These are phyloP conservation scores for Nephila pilipes DNA, from an alignment of 1,140 invertebrate species.

Conservation along the genomic window DNA sequence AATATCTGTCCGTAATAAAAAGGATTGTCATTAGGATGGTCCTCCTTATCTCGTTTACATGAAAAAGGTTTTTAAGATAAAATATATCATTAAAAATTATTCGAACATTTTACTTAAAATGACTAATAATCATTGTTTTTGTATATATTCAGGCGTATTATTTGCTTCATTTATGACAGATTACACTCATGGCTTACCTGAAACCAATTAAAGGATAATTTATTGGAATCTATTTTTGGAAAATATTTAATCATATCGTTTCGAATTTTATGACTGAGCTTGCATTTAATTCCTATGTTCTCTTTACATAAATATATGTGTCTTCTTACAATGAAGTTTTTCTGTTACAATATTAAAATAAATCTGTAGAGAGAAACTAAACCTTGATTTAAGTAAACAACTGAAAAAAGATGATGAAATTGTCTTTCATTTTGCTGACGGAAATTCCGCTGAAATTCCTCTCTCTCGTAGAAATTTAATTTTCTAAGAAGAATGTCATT, in stretches of 20 bases:
- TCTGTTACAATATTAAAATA: background rate
- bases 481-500: slow-evolving; percentile 21
- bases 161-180: background rate
- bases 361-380: background rate
- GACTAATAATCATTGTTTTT: no score
- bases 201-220: background rate
- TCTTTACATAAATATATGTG: no score
- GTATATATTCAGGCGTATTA: no score
- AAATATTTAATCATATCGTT: background rate
- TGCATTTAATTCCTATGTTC: background rate
- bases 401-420: background rate
- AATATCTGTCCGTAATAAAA: no score
- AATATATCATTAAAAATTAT: no score
- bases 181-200: background rate
- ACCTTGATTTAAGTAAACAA: background rate
- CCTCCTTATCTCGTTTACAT: no score
- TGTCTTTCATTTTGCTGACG: background rate
- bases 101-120: no score
- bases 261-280: background rate
- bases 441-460: background rate
- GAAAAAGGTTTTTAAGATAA: no score
- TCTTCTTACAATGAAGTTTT: background rate
- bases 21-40: no score
- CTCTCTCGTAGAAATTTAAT: slow-evolving; percentile 48
- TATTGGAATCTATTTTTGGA: background rate